These are phyloP conservation scores for Polyommatus icarus DNA, from an alignment of 2,888 invertebrate species.

Conservation along the genomic window DNA sequence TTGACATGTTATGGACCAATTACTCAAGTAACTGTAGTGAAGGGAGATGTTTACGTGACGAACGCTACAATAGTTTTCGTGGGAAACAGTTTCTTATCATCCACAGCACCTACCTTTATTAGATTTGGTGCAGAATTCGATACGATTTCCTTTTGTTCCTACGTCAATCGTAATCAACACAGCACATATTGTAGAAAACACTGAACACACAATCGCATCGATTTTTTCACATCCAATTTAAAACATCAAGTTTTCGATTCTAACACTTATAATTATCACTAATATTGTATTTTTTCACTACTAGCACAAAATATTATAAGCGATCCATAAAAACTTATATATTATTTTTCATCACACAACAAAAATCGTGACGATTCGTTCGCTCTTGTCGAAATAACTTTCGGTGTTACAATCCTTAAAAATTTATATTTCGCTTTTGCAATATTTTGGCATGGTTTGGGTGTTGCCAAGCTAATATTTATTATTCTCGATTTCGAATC, in stretches of 20 bases:
- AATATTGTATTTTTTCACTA: slow-evolving; percentile 49
- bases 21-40: slow-evolving; percentile 49
- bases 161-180: slow-evolving; percentile 76
- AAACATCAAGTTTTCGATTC: slow-evolving; percentile 48
- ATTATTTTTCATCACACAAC: slow-evolving; percentile 48
- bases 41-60: slow-evolving; percentile 52
- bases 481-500: no score
- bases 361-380: slow-evolving; percentile 48
- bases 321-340: slow-evolving; percentile 18
- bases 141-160: slow-evolving; percentile 69
- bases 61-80: slow-evolving; percentile 32
- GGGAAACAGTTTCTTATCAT: neutral
- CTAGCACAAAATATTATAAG: slow-evolving; percentile 44
- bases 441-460: neutral
- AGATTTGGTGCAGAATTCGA: slow-evolving; percentile 33
- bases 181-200: slow-evolving; percentile 68
- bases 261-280: slow-evolving; percentile 48
- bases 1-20: slow-evolving; percentile 62
- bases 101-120: neutral
- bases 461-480: neutral
- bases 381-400: slow-evolving; percentile 33
- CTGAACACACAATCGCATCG: slow-evolving; percentile 59
- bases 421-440: neutral
- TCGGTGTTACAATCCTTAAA: slow-evolving; percentile 31
- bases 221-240: slow-evolving; percentile 54